These are phyloP conservation scores for Oreonectes daqikongensis DNA, from an alignment of 2,797 vertebrate genomes.

Conservation along the genomic window DNA sequence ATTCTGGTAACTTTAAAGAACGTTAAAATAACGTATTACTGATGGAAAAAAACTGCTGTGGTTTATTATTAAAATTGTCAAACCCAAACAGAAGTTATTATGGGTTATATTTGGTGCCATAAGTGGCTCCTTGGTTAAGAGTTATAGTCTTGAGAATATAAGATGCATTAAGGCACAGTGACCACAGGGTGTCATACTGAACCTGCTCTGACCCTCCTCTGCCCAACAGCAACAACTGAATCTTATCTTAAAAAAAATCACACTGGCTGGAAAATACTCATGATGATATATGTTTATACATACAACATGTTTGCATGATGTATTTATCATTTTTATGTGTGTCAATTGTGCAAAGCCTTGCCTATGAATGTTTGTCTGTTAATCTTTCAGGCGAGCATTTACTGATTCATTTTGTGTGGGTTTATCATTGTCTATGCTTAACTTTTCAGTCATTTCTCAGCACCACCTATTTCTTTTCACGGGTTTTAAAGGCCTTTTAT, in stretches of 20 bases:
- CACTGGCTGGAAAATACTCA: background rate
- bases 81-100: background rate
- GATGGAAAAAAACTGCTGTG: background rate
- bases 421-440: background rate
- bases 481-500: background rate
- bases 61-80: background rate
- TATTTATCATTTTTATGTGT: background rate
- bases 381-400: background rate
- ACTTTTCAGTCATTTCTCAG: background rate
- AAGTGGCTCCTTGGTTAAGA: background rate
- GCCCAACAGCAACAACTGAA: background rate
- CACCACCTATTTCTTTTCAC: background rate
- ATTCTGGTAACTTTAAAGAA: background rate
- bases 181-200: constrained; percentile 70
- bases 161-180: constrained; percentile 61
- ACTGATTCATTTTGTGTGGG: background rate
- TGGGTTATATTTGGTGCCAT: background rate
- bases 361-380: background rate
- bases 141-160: constrained; percentile 2
- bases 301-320: background rate
- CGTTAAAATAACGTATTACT: too few relatives aligned
- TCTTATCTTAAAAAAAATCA: background rate
- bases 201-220: constrained; percentile 23
- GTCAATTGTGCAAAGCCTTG: background rate
- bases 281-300: background rate